Percentiles rank a stretch among this genome's conserved stretches.
Evolutionary conservation across 2,113 vertebrate species (phyloP).

Genomic region (Mesembrinibis cayennensis): DNA sequence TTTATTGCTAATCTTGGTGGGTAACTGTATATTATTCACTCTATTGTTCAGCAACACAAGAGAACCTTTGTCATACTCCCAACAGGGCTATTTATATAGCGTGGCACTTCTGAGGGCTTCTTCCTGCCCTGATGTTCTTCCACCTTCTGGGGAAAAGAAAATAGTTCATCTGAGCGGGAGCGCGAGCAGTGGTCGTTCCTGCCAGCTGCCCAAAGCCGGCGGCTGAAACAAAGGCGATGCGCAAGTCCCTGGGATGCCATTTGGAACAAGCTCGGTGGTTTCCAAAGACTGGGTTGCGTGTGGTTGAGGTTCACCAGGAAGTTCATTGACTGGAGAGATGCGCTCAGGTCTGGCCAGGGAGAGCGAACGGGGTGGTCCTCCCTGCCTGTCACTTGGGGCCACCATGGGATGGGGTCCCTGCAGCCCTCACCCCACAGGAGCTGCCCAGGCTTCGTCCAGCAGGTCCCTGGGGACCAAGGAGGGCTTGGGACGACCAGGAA

Average conservation of each 20-base stretch:
- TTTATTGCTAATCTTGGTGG: conserved; percentile 64
- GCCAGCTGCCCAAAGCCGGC: not conserved
- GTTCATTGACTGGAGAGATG: not conserved
- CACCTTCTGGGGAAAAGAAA: conserved; percentile 42
- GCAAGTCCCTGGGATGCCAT: accelerated
- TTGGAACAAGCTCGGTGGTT: not conserved
- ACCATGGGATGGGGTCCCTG: not conserved
- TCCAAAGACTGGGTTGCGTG: not conserved
- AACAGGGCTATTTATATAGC: conserved; percentile 52
- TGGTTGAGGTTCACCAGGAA: not conserved
- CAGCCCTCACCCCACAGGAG: not conserved
- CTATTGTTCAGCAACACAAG: conserved; percentile 68
- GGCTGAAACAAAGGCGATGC: not conserved
- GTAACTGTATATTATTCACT: conserved; percentile 67
- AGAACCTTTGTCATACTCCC: conserved; percentile 62
- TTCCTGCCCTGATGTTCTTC: conserved; percentile 58
- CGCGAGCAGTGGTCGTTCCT: not conserved
- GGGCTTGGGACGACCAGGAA: not conserved
- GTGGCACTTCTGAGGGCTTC: conserved; percentile 25
- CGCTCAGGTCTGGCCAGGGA: not conserved
- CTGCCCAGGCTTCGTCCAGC: not conserved
- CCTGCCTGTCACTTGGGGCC: not conserved
- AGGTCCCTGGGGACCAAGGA: not conserved
- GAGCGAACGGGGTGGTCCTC: not conserved
- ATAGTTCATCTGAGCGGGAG: not conserved